Percentiles rank a stretch among this genome's conserved stretches.
Conservation (phyloP, 2,888 invertebrate genomes). For the Lottia scabra region DNA sequence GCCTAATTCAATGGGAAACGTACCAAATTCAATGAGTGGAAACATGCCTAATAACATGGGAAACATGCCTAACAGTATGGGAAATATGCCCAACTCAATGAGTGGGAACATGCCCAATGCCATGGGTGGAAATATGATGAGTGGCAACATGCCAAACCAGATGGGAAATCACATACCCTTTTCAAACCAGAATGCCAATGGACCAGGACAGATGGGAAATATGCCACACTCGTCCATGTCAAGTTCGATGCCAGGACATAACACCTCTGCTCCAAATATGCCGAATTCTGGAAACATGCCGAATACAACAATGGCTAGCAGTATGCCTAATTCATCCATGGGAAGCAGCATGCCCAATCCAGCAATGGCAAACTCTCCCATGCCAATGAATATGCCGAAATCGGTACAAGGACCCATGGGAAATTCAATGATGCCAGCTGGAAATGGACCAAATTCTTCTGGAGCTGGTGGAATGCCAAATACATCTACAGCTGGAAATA, state of each 20-base stretch:
- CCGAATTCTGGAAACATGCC: constrained; percentile 8
- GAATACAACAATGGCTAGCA: neutral
- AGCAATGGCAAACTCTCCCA: neutral
- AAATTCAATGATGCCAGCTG: neutral
- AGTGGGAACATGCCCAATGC: neutral
- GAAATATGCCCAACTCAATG: neutral
- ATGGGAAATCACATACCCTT: too few species aligned
- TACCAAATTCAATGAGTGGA: neutral
- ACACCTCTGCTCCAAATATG: constrained; percentile 23
- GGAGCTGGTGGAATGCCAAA: neutral
- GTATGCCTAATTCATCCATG: neutral
- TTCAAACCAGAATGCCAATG: too few species aligned
- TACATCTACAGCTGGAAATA: neutral
- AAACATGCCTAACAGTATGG: constrained; percentile 19
- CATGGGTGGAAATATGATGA: constrained; percentile 12
- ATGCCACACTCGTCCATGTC: constrained; percentile 34
- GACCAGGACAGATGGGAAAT: constrained; percentile 7
- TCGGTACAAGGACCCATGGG: neutral
- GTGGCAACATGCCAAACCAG: constrained; percentile 20
- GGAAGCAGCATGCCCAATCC: neutral
- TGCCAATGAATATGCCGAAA: neutral
- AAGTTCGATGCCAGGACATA: constrained; percentile 30
- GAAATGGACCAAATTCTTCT: neutral
- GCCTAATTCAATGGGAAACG: neutral
- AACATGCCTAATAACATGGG: neutral